Evolutionary conservation across 2,113 vertebrate species (phyloP), one percentile per base, ranked within the genome.

Genomic region (Oostethus manadensis): DNA sequence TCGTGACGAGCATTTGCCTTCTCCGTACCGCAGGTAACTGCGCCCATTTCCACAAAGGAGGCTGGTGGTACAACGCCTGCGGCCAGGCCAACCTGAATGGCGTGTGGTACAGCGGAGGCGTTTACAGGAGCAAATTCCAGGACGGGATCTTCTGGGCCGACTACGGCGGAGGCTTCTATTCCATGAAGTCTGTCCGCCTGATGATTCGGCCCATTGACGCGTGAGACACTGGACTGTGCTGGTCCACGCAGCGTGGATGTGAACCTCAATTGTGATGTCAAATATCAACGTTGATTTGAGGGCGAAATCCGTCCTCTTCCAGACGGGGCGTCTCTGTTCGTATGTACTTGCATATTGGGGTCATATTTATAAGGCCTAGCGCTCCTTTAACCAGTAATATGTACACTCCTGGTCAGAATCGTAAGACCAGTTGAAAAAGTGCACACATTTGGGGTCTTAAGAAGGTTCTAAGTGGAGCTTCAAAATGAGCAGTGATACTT

Each of bases 41-140:
- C 17, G 97, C 97, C 13, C 94, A 99, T 75, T 98, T 98, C 78
- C 94, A 98, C 62, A 99, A 98, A 87, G 97, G 94, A 3, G 97
- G 97, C 56, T 99, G 97, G 97, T 99, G 97, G 97, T 99, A 98
- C 90, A 98, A 96, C 0, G 90, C 93, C 0, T 99, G 97, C 0
- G 96, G 95, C 18, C 97, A 99, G 69, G 89, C 93, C 26, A 99
- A 99, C 75, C 92, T 99, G 0, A 99, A 99, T 0, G 97, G 96
- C 15, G 94, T 99, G 8, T 99, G 97, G 97, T 97, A 99, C 88
- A 82, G 90, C 60, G 97, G 97, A 9, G 97, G 97, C 1, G 93
- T 96, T 42, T 99, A 99, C 86, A 89, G 97, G 73, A 99, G 94
- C 91, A 98, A 97, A 83, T 93, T 95, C 73, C 96, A 99, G 75